Base-by-base conservation (phyloP, 1,140 invertebrate genomes). In the Dendroctonus valens region DNA sequence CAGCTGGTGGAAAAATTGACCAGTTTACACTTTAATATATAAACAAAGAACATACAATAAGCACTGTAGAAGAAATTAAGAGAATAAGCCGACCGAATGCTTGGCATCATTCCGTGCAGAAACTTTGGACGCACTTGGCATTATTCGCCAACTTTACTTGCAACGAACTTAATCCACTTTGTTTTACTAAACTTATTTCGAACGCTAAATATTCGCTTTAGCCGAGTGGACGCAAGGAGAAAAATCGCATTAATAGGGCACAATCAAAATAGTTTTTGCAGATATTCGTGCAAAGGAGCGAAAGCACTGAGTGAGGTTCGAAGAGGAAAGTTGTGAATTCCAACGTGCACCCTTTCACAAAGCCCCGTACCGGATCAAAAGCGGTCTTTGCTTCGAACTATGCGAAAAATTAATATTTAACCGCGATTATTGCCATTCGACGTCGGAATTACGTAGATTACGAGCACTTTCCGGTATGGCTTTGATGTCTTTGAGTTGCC, bases 371-470 rank as follows among this genome's bases (percentile, higher is more conserved):
- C 52, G 61, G 61, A 61, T 61, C 59, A 61, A 61, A 61, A 57
- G 59, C 59, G 59, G 59, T 61, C 50, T 52, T 55, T 64, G 61
- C 61, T 55, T 55, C 54, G 63, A 65, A 65, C 63, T 65, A 65
- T 65, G 63, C 63, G 63, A 65, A 65, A 65, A 65, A 65, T 65
- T 65, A 67, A 67, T 61, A 67, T 67, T 61, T 55, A 61, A 46
- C 59, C 65, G 49, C 65, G 65, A 67, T 67, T 61, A 67, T 67
- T 61, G 59, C 48, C 55, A 41, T 61, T 61, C 63, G 54, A 65
- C 63, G 55, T 59, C 54, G 54, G 42, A 65, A 65, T 65, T 65
- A 59, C 63, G 54, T 59, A 54, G 63, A 65, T 65, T 65, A 65
- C 52, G 52, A 65, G 63, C 63, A 59, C 54, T 65, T 65, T 65